Base-by-base conservation (phyloP, 1,140 invertebrate genomes). In the Drosophila bocqueti region DNA sequence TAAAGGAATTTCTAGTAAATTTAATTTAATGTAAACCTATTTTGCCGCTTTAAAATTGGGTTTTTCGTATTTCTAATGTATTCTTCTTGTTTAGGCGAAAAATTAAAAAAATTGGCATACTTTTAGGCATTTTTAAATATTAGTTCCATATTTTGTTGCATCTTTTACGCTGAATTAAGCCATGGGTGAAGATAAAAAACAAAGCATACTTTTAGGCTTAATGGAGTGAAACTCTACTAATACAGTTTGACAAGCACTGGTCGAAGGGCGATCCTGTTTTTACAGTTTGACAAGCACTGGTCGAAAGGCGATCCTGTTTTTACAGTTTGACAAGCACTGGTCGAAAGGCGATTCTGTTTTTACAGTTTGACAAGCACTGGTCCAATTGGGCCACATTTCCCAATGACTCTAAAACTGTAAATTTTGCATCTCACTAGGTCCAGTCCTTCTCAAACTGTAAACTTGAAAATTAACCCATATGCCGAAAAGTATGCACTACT, bases 381-480 rank as follows among this genome's bases (percentile, higher is more conserved):
- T 1, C 2, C 24, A 16, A 29, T 3, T 16, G 15, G 21, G 21
- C 21, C 21, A 21, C 21, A 21, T 21, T 21, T 21, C 0, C 21
- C 21, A 47, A 26, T 29, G 24, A n/a, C 47, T 49, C 15, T 10
- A 3, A 55, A 55, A 55, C 52, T 55, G 52, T 34, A 36, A 34
- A 1, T 4, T 2, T 11, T 6, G 16, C 0, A 7, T 18, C 9
- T n/a, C n/a, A 31, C 2, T 18, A 3, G n/a, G 2, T 0, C 10
- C 29, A 36, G 11, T 54, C 11, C 50, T 54, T 54, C 2, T 21
- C 10, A 34, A 34, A 34, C 29, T 52, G 50, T 50, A n/a, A n/a
- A 29, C 1, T 7, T 1, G 8, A n/a, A 0, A 7, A 5, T 3
- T 4, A 1, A 0, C 0, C 46, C 0, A 1, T 11, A 7, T 3